phyloP scores from a whole-genome alignment of 2,888 invertebrate genomes.

The Danaus chrysippus region DNA sequence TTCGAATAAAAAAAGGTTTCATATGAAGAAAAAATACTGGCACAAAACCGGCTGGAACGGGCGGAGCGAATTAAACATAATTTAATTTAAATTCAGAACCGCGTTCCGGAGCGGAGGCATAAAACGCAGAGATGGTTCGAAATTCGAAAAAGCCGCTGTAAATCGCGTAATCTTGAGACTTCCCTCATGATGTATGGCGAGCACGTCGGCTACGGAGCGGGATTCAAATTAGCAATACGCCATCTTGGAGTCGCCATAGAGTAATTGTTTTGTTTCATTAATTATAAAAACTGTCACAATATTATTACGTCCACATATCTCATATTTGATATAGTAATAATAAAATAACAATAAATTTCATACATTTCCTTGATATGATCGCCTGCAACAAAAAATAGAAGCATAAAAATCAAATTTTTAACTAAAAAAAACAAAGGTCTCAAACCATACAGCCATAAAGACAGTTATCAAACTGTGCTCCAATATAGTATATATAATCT shows the following conservation, averaged over 20 bases:
- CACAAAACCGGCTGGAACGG: conserved; percentile 25
- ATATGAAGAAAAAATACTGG: conserved; percentile 10
- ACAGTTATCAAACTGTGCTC: conserved; percentile 11
- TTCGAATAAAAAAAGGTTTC: background rate
- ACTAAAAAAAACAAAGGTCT: background rate
- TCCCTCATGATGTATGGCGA: conserved; percentile 72
- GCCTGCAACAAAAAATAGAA: conserved; percentile 2
- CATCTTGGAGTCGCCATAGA: conserved; percentile 47
- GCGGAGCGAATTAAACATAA: conserved; percentile 39
- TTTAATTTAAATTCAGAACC: conserved; percentile 66
- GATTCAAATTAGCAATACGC: conserved; percentile 59
- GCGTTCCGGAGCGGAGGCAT: conserved; percentile 53
- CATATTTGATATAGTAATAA: background rate
- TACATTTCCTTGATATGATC: background rate
- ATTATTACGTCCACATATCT: background rate
- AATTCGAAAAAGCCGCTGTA: conserved; percentile 74
- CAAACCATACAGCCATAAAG: background rate
- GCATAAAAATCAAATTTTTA: background rate
- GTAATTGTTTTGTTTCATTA: conserved; percentile 12
- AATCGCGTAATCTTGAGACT: conserved; percentile 77
- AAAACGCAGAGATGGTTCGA: conserved; percentile 64
- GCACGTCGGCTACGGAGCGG: conserved; percentile 60
- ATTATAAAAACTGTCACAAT: background rate
- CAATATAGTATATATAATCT: conserved; percentile 24
- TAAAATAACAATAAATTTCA: background rate